Conservation (phyloP, 2,888 invertebrate species). For the Epinotia demarniana region DNA sequence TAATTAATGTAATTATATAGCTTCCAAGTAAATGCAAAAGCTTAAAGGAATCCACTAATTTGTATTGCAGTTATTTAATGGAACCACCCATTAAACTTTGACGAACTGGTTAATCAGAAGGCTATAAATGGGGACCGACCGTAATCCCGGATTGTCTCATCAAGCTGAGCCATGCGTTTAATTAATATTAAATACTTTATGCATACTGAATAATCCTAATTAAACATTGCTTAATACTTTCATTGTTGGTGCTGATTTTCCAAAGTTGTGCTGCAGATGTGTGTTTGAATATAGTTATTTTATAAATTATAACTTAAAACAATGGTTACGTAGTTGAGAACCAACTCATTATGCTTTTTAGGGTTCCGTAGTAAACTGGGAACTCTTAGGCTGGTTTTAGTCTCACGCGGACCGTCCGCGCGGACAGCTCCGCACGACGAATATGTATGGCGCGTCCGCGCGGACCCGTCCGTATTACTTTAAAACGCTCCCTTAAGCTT, state of each 20-base stretch:
- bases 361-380: no score
- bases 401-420: no score
- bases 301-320: no score
- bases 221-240: constrained; percentile 27
- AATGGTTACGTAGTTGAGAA: no score
- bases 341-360: no score
- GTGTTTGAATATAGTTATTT: not conserved
- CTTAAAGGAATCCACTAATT: constrained; percentile 21
- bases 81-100: constrained; percentile 39
- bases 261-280: not conserved
- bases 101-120: constrained; percentile 36
- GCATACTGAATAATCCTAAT: constrained; percentile 26
- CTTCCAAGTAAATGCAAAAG: not conserved
- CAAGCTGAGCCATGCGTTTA: constrained; percentile 36
- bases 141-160: constrained; percentile 44
- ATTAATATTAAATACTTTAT: constrained; percentile 39
- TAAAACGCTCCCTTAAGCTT: no score
- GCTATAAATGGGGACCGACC: constrained; percentile 30
- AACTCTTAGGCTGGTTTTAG: no score
- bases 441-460: no score
- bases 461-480: no score
- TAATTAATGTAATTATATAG: not conserved
- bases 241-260: constrained; percentile 7
- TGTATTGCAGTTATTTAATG: constrained; percentile 14
- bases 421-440: no score